A percentile compares a stretch with the other conserved stretches of the same genome.
These are phyloP conservation scores for Siderastrea siderea DNA, from an alignment of 92 coral and sea anemone genomes.

Conservation along the genomic window DNA sequence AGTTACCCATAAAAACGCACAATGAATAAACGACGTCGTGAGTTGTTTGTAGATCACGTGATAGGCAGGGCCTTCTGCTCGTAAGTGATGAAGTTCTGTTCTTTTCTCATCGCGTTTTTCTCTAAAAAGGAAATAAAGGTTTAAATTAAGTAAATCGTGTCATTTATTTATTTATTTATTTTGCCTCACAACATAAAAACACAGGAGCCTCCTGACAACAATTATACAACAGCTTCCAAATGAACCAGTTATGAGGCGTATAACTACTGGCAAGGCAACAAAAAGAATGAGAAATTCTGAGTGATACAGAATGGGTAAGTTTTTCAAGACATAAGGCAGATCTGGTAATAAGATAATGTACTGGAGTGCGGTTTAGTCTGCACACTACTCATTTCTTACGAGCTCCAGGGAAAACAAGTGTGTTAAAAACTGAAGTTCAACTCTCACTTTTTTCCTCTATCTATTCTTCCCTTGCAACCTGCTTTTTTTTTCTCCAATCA, in stretches of 20 bases:
- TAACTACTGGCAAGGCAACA: conserved; percentile 98
- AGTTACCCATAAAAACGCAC: conserved; percentile 13
- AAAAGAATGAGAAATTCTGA: conserved; percentile 90
- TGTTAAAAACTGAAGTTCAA: no score
- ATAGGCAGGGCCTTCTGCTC: conserved; percentile 4
- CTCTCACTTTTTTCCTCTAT: no score
- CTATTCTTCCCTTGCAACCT: no score
- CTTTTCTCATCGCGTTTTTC: neutral
- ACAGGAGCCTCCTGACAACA: no score
- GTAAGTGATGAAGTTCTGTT: conserved; percentile 13
- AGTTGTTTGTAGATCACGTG: conserved; percentile 21
- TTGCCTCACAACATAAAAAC: no score
- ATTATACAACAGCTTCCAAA: conserved; percentile 52
- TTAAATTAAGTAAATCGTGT: no score
- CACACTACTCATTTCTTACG: no score
- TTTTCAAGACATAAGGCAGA: neutral
- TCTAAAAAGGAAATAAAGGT: neutral
- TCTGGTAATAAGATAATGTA: no score
- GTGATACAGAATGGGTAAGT: conserved; percentile 94
- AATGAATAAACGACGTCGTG: neutral
- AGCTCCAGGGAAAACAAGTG: no score
- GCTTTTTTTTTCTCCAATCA: no score
- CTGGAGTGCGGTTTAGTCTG: no score
- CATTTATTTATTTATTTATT: no score
- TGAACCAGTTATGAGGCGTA: conserved; percentile 94